Conservation (phyloP, 2,797 vertebrate species). For the Melanotaenia trifasciata region DNA sequence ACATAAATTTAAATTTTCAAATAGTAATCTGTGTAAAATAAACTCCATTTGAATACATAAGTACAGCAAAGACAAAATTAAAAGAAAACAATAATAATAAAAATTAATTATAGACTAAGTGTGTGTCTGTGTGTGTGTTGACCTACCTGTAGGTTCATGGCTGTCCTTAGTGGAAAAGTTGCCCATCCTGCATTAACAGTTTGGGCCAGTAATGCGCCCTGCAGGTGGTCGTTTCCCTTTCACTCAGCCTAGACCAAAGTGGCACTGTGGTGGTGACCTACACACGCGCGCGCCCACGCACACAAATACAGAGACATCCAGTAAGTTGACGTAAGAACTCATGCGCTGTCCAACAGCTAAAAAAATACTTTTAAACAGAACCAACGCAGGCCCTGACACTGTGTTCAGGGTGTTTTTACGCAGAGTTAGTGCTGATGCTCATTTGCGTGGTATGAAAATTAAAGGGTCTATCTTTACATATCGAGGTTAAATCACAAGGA, state of each 20-base stretch:
- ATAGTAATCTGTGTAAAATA: slow-evolving; percentile 7
- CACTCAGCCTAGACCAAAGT: slow-evolving; percentile 44
- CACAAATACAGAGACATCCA: slow-evolving; percentile 11
- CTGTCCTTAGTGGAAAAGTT: slow-evolving; percentile 83
- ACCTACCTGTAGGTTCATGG: slow-evolving; percentile 78
- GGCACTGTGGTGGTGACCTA: slow-evolving; percentile 49
- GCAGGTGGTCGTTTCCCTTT: slow-evolving; percentile 55
- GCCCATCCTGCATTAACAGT: slow-evolving; percentile 77
- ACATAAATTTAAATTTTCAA: slow-evolving; percentile 14
- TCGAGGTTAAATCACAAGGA: slow-evolving; percentile 6
- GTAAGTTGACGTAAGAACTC: slow-evolving; percentile 39
- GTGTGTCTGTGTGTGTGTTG: slow-evolving; percentile 5
- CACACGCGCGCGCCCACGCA: slow-evolving; percentile 17
- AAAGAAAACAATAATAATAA: background rate
- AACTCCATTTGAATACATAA: slow-evolving; percentile 12
- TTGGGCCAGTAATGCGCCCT: slow-evolving; percentile 53
- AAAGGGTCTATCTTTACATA: background rate
- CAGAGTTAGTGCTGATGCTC: background rate
- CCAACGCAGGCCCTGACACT: background rate
- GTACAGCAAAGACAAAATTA: slow-evolving; percentile 7
- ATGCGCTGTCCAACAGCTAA: slow-evolving; percentile 14
- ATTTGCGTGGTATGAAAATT: slow-evolving; percentile 30
- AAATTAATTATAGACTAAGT: background rate
- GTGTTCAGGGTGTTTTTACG: background rate
- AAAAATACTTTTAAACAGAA: slow-evolving; percentile 1